These are phyloP conservation scores for Nemotelus pantherinus DNA, from an alignment of 2,888 invertebrate species.

Conservation along the genomic window DNA sequence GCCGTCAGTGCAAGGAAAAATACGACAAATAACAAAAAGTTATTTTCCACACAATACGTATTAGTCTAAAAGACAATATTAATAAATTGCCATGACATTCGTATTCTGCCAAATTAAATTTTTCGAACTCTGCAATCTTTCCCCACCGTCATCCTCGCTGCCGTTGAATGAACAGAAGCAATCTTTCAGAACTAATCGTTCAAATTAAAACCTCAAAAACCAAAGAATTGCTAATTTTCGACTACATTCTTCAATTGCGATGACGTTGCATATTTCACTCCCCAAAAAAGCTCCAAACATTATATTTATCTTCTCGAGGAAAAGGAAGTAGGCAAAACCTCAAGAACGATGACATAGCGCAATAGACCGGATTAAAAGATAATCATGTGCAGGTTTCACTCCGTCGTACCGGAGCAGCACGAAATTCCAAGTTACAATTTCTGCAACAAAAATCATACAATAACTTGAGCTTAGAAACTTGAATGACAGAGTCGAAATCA, in stretches of 20 bases:
- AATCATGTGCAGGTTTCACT: background rate
- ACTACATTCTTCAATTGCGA: background rate
- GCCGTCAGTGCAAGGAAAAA: no score
- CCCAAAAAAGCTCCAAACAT: background rate
- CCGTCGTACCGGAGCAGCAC: background rate
- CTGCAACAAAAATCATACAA: background rate
- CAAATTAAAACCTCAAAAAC: background rate
- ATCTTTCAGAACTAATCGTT: background rate
- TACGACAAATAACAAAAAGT: no score
- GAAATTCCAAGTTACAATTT: background rate
- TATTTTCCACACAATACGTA: no score
- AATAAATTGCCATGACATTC: no score
- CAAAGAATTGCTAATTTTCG: background rate
- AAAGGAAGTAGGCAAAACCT: background rate
- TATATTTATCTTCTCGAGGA: background rate
- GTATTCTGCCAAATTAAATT: no score
- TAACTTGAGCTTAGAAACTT: background rate
- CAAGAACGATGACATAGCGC: background rate
- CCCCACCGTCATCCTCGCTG: no score
- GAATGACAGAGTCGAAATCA: constrained; percentile 10
- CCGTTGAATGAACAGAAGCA: background rate
- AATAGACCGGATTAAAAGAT: background rate
- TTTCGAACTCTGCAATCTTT: no score
- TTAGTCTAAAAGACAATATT: no score
- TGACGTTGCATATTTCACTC: background rate